These are phyloP conservation scores for Zosterops japonicus DNA, from an alignment of 2,113 vertebrate species.

Conservation along the genomic window DNA sequence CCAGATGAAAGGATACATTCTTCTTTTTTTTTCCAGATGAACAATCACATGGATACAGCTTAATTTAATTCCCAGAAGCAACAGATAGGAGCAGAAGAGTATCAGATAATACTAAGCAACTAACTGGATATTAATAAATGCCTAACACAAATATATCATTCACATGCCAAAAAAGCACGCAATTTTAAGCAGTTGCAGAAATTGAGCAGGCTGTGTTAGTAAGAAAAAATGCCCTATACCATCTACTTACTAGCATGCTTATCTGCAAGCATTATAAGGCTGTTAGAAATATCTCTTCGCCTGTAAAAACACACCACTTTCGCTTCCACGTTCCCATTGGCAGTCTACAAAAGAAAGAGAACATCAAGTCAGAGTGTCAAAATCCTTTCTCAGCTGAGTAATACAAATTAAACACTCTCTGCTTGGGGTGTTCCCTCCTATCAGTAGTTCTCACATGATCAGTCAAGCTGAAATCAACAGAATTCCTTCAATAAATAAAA, in stretches of 20 bases:
- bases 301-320: constrained; percentile 99
- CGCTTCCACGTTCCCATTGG: constrained; percentile 96
- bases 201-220: background rate
- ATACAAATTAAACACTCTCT: background rate
- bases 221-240: background rate
- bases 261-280: constrained; percentile 96
- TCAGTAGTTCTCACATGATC: background rate
- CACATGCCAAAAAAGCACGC: background rate
- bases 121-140: background rate
- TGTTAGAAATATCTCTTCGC: constrained; percentile 96
- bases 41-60: background rate
- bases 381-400: background rate
- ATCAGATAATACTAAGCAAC: background rate
- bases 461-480: background rate
- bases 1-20: background rate
- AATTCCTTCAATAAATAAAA: background rate
- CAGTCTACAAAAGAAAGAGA: constrained; percentile 83
- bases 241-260: constrained; percentile 93
- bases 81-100: background rate
- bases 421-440: background rate
- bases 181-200: background rate
- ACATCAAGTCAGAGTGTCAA: constrained; percentile 22
- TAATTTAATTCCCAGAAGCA: background rate
- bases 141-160: background rate
- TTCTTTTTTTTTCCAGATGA: background rate